Percentiles rank a stretch among this genome's conserved stretches.
These are phyloP conservation scores for Pangasianodon hypophthalmus DNA, from an alignment of 2,113 vertebrate species.

Conservation along the genomic window DNA sequence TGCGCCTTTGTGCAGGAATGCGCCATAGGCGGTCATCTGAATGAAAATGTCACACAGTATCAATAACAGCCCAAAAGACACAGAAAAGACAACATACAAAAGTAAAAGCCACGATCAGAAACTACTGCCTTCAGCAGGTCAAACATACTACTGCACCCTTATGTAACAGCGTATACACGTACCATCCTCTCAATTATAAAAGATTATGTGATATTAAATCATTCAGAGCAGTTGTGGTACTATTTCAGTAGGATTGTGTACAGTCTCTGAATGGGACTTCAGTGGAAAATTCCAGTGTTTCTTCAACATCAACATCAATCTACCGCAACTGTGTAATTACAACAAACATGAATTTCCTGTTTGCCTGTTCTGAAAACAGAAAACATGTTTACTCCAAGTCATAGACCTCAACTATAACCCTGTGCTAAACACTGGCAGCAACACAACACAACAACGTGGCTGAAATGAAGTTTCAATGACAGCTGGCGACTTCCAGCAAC, in stretches of 20 bases:
- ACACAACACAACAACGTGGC: background rate
- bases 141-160: background rate
- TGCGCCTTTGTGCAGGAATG: constrained; percentile 95
- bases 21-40: constrained; percentile 96
- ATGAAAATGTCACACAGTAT: constrained; percentile 34
- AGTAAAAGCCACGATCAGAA: background rate
- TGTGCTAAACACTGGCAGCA: background rate
- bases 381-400: background rate
- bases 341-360: background rate
- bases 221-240: background rate
- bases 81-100: background rate
- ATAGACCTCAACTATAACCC: background rate
- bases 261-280: background rate
- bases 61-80: background rate
- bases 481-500: background rate
- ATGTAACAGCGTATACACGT: background rate
- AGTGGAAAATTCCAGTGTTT: background rate
- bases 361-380: background rate
- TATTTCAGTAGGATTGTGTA: background rate
- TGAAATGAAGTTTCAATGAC: background rate
- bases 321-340: background rate
- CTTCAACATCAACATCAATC: background rate
- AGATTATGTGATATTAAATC: background rate
- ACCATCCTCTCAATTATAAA: background rate
- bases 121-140: background rate